Evolutionary conservation across 2,797 vertebrate species (phyloP).

Genomic region (Megalops cyprinoides): DNA sequence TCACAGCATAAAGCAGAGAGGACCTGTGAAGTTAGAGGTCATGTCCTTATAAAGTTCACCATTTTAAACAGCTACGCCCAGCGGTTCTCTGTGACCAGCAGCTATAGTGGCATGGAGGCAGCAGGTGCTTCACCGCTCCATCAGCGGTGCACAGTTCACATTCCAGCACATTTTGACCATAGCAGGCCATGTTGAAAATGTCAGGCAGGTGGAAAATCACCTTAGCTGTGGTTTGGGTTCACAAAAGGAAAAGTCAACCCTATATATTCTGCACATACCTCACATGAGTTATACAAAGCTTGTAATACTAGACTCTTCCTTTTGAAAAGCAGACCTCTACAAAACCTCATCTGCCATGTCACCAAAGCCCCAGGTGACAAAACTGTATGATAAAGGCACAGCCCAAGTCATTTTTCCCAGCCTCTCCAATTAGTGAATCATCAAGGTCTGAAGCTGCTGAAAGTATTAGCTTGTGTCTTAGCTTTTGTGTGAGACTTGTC

Average conservation of each 20-base stretch:
- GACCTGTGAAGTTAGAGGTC: neutral
- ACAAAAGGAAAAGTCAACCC: neutral
- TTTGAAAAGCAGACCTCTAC: no score
- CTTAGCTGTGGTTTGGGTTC: neutral
- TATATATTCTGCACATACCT: no score
- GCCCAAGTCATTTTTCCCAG: neutral
- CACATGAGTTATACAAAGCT: no score
- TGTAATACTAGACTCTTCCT: no score
- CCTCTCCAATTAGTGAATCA: neutral
- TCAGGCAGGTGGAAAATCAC: neutral
- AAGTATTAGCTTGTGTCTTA: neutral
- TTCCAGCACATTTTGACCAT: neutral
- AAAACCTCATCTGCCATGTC: neutral
- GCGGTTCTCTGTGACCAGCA: neutral
- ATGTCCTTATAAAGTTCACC: neutral
- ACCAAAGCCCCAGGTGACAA: neutral
- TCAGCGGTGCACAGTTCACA: neutral
- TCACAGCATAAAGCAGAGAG: neutral
- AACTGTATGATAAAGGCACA: neutral
- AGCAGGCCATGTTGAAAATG: neutral
- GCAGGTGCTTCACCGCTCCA: neutral
- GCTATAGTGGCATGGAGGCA: neutral
- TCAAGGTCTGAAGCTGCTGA: neutral
- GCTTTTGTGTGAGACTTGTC: neutral
- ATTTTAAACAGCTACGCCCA: neutral